Evolutionary conservation across 2,797 vertebrate genomes (phyloP).

Genomic region (Gallinago nigripennis): DNA sequence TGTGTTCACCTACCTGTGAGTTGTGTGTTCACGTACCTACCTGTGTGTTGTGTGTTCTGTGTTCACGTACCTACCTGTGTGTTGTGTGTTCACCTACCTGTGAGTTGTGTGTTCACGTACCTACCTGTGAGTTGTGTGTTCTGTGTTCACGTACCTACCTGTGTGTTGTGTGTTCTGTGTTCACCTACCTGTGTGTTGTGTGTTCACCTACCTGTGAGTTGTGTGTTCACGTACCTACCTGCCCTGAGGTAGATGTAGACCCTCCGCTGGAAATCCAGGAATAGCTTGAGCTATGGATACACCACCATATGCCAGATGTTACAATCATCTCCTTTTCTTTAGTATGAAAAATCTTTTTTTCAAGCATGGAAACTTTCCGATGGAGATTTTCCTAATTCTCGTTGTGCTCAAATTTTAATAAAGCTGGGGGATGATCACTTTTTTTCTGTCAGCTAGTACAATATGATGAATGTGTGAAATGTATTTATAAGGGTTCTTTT

Average conservation of each 20-base stretch:
- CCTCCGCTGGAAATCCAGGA: background rate
- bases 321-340: background rate
- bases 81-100: too few relatives aligned
- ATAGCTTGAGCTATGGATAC: background rate
- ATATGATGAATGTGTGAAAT: background rate
- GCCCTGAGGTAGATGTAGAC: fast-evolving
- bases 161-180: background rate
- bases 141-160: too few relatives aligned
- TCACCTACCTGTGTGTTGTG: too few relatives aligned
- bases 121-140: too few relatives aligned
- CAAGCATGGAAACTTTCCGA: background rate
- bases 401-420: background rate
- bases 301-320: background rate
- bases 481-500: background rate
- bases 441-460: background rate
- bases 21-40: too few relatives aligned
- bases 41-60: too few relatives aligned
- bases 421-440: background rate
- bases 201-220: too few relatives aligned
- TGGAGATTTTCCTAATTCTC: background rate
- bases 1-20: too few relatives aligned
- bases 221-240: too few relatives aligned
- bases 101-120: too few relatives aligned
- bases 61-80: too few relatives aligned
- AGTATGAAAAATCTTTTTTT: background rate